Base-by-base conservation (phyloP, 2,797 vertebrate genomes). In the Macroramphosus scolopax region DNA sequence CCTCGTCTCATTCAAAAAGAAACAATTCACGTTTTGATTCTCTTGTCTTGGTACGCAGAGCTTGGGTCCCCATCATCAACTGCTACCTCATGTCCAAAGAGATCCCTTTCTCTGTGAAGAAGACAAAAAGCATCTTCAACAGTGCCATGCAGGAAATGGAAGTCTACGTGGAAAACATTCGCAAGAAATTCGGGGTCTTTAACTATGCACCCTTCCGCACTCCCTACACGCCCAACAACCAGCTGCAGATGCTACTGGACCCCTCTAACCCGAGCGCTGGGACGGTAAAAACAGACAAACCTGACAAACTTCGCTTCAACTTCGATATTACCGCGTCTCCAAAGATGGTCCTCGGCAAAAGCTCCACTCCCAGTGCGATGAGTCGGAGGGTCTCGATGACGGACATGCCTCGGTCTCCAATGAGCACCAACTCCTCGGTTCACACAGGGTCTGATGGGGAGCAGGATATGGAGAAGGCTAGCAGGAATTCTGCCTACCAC, bases 21-120 rank as follows among this genome's bases (percentile, higher is more conserved):
- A n/a, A n/a, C n/a, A n/a, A n/a, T n/a, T n/a, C n/a, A n/a, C n/a
- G n/a, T n/a, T n/a, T n/a, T n/a, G n/a, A n/a, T n/a, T n/a, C n/a
- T n/a, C n/a, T n/a, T n/a, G n/a, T n/a, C n/a, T n/a, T n/a, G n/a
- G n/a, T 74, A 56, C 38, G 0, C 77, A 98, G 96, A 83, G 96
- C 96, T 73, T 98, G 96, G 96, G 96, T 98, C 76, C 96, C 96
- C 49, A 93, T 98, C 80, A 98, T 98, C 89, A 98, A 98, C 89
- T 98, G 96, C 92, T 98, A 98, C 93, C 94, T 98, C 89, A 98
- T 98, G 96, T 98, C 96, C 82, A 98, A 98, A 92, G 96, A 98
- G 88, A 98, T 98, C 77, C 96, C 96, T 47, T 98, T 98, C 91
- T 98, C 96, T 76, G 96, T 98, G 77, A 98, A 98, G 90, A 98